A percentile compares a stretch with the other conserved stretches of the same genome.
These are phyloP conservation scores for Drosophila algonquin DNA, from an alignment of 2,888 invertebrate genomes.

Conservation along the genomic window DNA sequence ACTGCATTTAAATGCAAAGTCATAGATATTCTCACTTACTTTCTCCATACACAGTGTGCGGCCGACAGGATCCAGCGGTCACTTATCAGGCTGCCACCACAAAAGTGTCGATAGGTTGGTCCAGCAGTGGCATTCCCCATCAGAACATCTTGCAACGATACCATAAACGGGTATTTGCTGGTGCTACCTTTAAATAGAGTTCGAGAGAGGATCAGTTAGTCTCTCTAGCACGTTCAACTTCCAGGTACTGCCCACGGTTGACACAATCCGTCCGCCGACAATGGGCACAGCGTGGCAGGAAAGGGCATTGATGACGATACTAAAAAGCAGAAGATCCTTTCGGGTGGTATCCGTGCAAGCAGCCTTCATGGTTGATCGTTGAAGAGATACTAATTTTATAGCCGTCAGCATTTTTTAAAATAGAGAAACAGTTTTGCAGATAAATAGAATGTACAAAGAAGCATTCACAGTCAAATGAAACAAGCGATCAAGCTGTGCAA, in stretches of 20 bases:
- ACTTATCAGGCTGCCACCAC: slow-evolving; percentile 81
- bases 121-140: slow-evolving; percentile 19
- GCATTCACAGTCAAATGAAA: slow-evolving; percentile 31
- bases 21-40: slow-evolving; percentile 61
- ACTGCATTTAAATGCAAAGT: neutral
- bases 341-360: slow-evolving; percentile 26
- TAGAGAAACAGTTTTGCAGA: slow-evolving; percentile 49
- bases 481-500: slow-evolving; percentile 76
- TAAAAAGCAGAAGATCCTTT: slow-evolving; percentile 18
- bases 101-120: slow-evolving; percentile 77
- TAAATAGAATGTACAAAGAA: slow-evolving; percentile 49
- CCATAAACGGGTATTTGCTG: slow-evolving; percentile 80
- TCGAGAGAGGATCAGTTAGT: slow-evolving; percentile 15
- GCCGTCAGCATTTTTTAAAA: slow-evolving; percentile 44
- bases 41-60: slow-evolving; percentile 81
- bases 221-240: neutral
- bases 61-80: slow-evolving; percentile 81
- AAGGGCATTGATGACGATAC: slow-evolving; percentile 4
- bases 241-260: slow-evolving; percentile 62
- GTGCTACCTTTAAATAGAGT: slow-evolving; percentile 46
- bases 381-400: slow-evolving; percentile 54
- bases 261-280: slow-evolving; percentile 75
- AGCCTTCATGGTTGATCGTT: slow-evolving; percentile 58
- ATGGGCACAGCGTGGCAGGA: slow-evolving; percentile 67
- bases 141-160: slow-evolving; percentile 79